These are phyloP conservation scores for Saccopteryx leptura DNA, from an alignment of 2,113 vertebrate species.

Conservation along the genomic window DNA sequence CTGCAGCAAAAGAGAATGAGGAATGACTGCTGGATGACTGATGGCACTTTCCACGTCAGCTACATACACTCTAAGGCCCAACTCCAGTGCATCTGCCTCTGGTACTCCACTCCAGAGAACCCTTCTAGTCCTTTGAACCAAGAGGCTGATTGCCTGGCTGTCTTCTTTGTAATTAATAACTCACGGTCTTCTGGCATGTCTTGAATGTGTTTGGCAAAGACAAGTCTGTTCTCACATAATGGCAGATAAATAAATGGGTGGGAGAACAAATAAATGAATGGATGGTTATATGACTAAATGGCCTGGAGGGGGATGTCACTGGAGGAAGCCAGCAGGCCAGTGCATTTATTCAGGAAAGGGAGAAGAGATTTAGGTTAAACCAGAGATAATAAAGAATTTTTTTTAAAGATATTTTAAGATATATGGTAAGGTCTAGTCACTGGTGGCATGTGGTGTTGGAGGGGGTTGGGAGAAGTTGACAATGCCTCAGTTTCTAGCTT, in stretches of 20 bases:
- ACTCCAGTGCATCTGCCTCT: neutral
- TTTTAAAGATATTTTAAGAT: neutral
- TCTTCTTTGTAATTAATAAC: neutral
- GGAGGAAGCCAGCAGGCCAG: neutral
- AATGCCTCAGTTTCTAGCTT: neutral
- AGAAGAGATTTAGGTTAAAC: neutral
- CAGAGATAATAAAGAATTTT: neutral
- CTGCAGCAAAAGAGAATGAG: neutral
- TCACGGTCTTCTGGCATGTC: neutral
- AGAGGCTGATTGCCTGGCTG: neutral
- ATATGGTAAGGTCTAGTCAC: neutral
- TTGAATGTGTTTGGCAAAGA: neutral
- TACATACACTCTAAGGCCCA: neutral
- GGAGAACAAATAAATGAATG: neutral
- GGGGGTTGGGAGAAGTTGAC: neutral
- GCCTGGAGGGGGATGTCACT: neutral
- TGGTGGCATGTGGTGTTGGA: neutral
- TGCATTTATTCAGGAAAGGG: neutral
- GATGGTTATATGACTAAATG: neutral
- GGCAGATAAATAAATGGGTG: neutral
- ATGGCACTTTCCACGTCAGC: neutral
- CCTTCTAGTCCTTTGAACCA: conserved; percentile 26
- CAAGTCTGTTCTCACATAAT: neutral
- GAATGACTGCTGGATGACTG: neutral
- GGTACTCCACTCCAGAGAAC: neutral